Conservation (phyloP, 2,113 vertebrate genomes). For the Neofelis nebulosa region DNA sequence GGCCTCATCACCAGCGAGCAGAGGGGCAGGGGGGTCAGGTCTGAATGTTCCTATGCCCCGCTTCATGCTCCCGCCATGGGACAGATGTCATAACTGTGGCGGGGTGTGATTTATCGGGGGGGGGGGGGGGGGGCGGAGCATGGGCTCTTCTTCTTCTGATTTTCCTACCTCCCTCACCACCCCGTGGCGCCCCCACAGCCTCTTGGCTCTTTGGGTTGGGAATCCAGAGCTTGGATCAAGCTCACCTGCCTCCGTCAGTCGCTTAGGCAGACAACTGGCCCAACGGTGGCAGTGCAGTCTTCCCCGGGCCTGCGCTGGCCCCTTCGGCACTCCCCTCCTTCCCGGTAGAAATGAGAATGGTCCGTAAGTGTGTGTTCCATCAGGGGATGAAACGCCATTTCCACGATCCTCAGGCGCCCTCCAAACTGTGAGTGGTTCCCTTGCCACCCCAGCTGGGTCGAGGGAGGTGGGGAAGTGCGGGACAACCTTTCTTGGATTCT, state of each 20-base stretch:
- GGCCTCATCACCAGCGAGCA: neutral
- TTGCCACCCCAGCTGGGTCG: too few relatives aligned
- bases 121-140: too few relatives aligned
- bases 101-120: neutral
- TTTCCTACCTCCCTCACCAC: neutral
- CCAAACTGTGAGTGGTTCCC: neutral
- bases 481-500: neutral
- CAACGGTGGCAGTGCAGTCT: neutral
- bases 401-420: neutral
- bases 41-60: fast-evolving
- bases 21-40: too few relatives aligned
- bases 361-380: neutral
- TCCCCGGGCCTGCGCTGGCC: neutral
- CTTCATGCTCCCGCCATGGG: fast-evolving
- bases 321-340: neutral
- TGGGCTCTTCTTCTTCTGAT: neutral
- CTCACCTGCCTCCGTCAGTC: neutral
- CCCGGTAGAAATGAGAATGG: too few relatives aligned
- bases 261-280: neutral
- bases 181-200: neutral
- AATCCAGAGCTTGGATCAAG: neutral
- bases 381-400: neutral
- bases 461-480: neutral
- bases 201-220: neutral
- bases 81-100: neutral